A percentile compares a stretch with the other conserved stretches of the same genome.
Conservation (phyloP, 2,888 invertebrate species). For the Doris montereyensis region DNA sequence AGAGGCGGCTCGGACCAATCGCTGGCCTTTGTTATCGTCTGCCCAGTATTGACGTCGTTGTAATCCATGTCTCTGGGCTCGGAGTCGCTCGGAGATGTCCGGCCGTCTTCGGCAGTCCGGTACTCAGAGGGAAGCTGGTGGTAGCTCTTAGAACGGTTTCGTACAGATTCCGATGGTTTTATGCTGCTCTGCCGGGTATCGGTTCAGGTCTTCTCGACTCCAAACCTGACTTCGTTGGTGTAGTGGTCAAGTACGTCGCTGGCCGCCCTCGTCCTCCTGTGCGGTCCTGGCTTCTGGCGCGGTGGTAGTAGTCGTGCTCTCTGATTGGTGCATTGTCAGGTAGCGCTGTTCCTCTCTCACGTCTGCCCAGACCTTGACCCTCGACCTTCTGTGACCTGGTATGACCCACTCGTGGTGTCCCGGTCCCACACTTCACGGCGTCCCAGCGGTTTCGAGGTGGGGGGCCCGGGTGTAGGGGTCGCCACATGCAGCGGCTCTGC, state of each 20-base stretch:
- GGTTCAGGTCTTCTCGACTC: no score
- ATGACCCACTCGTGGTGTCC: not conserved
- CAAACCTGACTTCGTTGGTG: not conserved
- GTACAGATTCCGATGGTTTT: no score
- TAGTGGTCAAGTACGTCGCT: not conserved
- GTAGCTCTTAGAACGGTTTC: no score
- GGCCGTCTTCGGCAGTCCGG: no score
- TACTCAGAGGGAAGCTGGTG: no score
- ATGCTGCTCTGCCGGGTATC: no score
- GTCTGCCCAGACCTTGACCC: not conserved
- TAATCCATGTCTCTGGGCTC: no score
- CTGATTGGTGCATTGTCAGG: no score
- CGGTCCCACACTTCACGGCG: not conserved
- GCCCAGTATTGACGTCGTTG: not conserved
- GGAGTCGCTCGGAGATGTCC: no score
- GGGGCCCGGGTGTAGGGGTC: no score
- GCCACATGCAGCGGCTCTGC: not conserved
- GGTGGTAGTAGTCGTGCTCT: not conserved
- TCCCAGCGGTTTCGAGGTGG: not conserved
- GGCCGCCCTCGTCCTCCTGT: no score
- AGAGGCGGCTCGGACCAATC: conserved; percentile 10
- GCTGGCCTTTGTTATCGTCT: not conserved
- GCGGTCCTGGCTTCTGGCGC: not conserved
- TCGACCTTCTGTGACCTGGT: conserved; percentile 7
- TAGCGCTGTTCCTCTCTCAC: no score